phyloP scores from a whole-genome alignment of 2,888 invertebrate genomes.

The Trachelus stipa region DNA sequence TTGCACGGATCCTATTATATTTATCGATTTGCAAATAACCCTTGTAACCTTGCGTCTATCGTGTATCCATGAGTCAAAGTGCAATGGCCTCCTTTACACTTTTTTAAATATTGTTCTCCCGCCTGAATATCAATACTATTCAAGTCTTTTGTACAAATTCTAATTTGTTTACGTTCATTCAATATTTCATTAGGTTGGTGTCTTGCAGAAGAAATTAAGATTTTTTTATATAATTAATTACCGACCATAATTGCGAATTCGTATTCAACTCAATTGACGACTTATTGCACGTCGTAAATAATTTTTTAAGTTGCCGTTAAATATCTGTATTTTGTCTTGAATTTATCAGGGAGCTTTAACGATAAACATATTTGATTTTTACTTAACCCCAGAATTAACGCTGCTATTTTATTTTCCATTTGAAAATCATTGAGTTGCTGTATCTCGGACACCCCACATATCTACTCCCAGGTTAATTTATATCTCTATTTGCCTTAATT shows the following conservation, averaged over 20 bases:
- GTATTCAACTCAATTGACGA: not conserved
- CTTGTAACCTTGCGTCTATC: not conserved
- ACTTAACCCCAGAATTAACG: too few species aligned
- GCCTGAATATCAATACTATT: not conserved
- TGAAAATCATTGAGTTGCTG: too few species aligned
- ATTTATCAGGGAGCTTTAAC: not conserved
- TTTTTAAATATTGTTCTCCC: not conserved
- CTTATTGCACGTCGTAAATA: not conserved
- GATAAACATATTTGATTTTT: not conserved
- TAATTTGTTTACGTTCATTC: not conserved
- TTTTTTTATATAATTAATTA: too few species aligned
- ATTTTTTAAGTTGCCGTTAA: not conserved
- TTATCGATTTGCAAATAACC: not conserved
- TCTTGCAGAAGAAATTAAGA: too few species aligned
- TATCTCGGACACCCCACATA: too few species aligned
- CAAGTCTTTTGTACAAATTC: not conserved
- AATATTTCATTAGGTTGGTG: too few species aligned
- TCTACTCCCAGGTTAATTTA: too few species aligned
- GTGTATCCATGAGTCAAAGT: not conserved
- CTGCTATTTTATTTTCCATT: too few species aligned
- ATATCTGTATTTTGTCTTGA: not conserved
- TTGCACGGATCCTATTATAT: conserved; percentile 1
- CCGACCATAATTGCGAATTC: not conserved
- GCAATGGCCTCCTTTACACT: not conserved
- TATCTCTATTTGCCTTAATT: too few species aligned